A percentile compares a stretch with the other conserved stretches of the same genome.
phyloP scores from a whole-genome alignment of 2,888 invertebrate genomes.

The Eupeodes latifasciatus region DNA sequence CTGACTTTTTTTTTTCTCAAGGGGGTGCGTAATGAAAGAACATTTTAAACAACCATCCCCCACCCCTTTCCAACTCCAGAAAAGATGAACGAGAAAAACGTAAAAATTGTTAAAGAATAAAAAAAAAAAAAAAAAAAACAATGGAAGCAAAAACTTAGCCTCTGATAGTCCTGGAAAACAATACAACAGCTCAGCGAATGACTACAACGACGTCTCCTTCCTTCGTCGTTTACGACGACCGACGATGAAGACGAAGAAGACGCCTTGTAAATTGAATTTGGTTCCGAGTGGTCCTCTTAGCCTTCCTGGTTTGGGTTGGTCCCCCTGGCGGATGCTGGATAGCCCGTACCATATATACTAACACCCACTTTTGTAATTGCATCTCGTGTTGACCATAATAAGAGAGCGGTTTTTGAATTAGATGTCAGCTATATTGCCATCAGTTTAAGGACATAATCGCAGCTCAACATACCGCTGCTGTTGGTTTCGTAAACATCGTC shows the following conservation, averaged over 20 bases:
- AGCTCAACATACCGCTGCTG: slow-evolving; percentile 26
- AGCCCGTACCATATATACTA: background rate
- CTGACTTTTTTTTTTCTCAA: slow-evolving; percentile 44
- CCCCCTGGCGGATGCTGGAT: background rate
- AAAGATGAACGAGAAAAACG: slow-evolving; percentile 50
- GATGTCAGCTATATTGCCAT: slow-evolving; percentile 26
- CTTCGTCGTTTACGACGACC: background rate
- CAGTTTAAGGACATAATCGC: slow-evolving; percentile 63
- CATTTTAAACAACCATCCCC: slow-evolving; percentile 32
- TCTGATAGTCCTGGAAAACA: slow-evolving; percentile 61
- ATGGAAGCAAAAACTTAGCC: slow-evolving; percentile 28
- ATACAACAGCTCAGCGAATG: slow-evolving; percentile 38
- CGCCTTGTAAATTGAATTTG: slow-evolving; percentile 63
- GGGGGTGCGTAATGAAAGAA: slow-evolving; percentile 74
- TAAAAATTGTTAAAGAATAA: slow-evolving; percentile 23
- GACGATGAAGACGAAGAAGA: slow-evolving; percentile 4
- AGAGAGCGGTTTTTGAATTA: slow-evolving; percentile 53
- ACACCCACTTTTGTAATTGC: slow-evolving; percentile 45
- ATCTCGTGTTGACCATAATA: slow-evolving; percentile 54
- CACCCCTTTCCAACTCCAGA: background rate
- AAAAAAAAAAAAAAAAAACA: slow-evolving; percentile 37
- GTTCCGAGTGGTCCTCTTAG: slow-evolving; percentile 56
- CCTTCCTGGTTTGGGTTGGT: background rate
- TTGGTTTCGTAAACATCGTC: slow-evolving; percentile 64
- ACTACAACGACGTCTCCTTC: slow-evolving; percentile 29